phyloP scores from a whole-genome alignment of 2,797 vertebrate genomes.

The Enteromius fasciolatus region DNA sequence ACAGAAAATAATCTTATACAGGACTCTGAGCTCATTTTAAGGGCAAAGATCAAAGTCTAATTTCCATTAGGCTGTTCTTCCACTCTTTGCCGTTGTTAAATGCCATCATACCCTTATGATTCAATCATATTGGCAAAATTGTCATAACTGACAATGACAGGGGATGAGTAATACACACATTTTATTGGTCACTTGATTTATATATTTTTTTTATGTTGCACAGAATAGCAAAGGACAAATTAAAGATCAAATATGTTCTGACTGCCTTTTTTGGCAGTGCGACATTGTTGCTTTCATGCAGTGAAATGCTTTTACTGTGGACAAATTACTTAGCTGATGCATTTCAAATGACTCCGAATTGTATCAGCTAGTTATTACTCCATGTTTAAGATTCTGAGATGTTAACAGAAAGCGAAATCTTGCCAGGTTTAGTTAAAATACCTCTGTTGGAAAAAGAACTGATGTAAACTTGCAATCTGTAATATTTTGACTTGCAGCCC shows the following conservation, averaged over 20 bases:
- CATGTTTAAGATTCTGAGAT: neutral
- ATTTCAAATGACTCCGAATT: neutral
- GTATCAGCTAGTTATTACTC: neutral
- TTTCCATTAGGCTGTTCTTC: neutral
- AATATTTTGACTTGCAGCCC: neutral
- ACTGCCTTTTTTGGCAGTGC: no score
- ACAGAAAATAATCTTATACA: neutral
- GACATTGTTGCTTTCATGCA: neutral
- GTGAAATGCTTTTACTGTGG: slow-evolving; percentile 1
- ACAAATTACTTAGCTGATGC: neutral
- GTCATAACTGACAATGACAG: neutral
- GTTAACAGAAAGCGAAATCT: neutral
- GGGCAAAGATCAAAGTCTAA: neutral
- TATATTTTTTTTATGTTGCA: no score
- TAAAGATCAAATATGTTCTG: no score
- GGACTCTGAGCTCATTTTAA: neutral
- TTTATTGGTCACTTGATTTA: no score
- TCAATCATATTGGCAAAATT: neutral
- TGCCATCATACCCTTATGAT: neutral
- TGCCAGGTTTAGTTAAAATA: slow-evolving; percentile 11
- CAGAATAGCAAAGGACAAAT: no score
- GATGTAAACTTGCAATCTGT: neutral
- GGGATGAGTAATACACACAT: no score
- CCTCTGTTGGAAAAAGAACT: neutral
- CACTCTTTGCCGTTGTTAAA: neutral